Evolutionary conservation across 2,113 vertebrate species (phyloP).

Genomic region (Scomber scombrus): DNA sequence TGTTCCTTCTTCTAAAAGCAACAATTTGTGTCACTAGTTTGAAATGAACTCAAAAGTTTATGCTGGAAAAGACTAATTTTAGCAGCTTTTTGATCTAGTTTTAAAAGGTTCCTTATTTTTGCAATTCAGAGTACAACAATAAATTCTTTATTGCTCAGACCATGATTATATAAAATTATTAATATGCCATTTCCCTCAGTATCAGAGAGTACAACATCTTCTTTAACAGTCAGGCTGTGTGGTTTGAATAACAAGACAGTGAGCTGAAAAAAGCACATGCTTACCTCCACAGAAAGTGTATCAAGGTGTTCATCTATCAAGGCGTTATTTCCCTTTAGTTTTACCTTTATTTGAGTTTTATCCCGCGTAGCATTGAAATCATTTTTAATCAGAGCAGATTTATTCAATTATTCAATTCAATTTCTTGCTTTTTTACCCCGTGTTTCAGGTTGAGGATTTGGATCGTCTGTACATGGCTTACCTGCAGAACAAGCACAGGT

Average conservation of each 20-base stretch:
- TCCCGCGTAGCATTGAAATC: not conserved
- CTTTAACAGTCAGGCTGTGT: slow-evolving; percentile 3
- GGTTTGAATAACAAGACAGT: no score
- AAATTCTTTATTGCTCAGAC: slow-evolving; percentile 21
- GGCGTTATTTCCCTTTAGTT: not conserved
- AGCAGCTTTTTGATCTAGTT: not conserved
- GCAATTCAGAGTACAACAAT: not conserved
- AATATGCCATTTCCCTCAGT: slow-evolving; percentile 11
- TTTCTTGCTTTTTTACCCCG: not conserved
- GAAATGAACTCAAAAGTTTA: not conserved
- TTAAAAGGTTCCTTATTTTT: not conserved
- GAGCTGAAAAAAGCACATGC: slow-evolving; percentile 2
- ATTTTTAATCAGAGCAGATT: not conserved
- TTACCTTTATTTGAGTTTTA: not conserved
- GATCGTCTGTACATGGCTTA: slow-evolving; percentile 83
- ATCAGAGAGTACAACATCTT: not conserved
- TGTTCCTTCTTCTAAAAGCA: slow-evolving; percentile 17
- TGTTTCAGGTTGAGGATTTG: slow-evolving; percentile 81
- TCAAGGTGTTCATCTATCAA: slow-evolving; percentile 5
- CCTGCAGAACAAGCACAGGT: slow-evolving; percentile 85
- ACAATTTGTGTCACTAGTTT: slow-evolving; percentile 4
- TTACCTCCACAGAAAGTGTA: slow-evolving; percentile 10
- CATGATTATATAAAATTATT: slow-evolving; percentile 17
- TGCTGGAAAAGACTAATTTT: not conserved
- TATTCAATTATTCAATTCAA: not conserved